Base-by-base conservation (phyloP, 1,140 invertebrate genomes). In the Campoletis sonorensis region DNA sequence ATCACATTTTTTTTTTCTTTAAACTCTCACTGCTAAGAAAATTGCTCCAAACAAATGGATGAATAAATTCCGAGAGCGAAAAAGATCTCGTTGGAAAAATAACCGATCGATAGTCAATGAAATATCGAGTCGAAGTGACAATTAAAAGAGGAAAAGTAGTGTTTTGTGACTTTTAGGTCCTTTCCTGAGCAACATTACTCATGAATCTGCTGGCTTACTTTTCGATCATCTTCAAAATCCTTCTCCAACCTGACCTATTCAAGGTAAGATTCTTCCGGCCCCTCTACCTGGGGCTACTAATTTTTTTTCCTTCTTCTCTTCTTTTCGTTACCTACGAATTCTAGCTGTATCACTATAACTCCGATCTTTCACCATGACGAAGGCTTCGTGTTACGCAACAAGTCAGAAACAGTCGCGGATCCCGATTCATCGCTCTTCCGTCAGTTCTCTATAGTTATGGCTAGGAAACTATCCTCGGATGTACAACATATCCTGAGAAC, bases 261-360 rank as follows among this genome's bases (percentile, higher is more conserved):
- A 90, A 89, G 87, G 85, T 88, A 85, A 90, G 84, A 89, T 89
- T 90, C 87, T 88, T 89, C 89, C 88, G 83, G 78, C 86, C 87
- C 86, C 87, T 88, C 89, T 90, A 89, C 88, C 87, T 90, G 90
- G 86, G 84, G 86, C 86, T 54, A 40, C 27, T 27, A 30, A 67
- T 51, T 67, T 79, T 61, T 64, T 67, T 67, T 23, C 33, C n/a
- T 18, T 18, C 37, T 23, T n/a, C 3, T 67, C 49, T 77, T 58
- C n/a, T 58, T 77, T 18, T 58, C 75, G 27, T 54, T 27, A 15
- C 64, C 23, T 68, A 68, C 64, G 64, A 33, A 68, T 68, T 68
- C 26, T 16, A 68, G 27, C 23, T 68, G 64, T 37, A 71, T 71
- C 27, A 71, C 33, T 33, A 11, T 45, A 45, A 45, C 54, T 58